A percentile compares a stretch with the other conserved stretches of the same genome.
phyloP scores from a whole-genome alignment of 1,140 invertebrate species.

The Tetramorium alpestre region DNA sequence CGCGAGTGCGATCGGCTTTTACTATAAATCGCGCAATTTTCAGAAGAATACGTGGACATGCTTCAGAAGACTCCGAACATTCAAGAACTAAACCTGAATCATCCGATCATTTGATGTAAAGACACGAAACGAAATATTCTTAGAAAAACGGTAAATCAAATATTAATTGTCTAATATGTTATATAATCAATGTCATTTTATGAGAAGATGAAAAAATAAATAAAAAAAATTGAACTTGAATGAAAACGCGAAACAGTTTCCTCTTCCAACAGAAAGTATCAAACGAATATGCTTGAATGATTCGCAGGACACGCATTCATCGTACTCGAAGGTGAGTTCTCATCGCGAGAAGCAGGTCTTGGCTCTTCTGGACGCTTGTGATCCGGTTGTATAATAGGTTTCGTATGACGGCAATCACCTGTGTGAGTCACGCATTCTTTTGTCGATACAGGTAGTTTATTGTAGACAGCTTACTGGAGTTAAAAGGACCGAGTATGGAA shows the following conservation, averaged over 20 bases:
- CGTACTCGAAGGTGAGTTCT: conserved; percentile 61
- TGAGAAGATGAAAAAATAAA: background rate
- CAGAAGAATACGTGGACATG: background rate
- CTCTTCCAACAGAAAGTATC: background rate
- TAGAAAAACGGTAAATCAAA: background rate
- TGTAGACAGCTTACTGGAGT: conserved; percentile 32
- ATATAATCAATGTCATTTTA: background rate
- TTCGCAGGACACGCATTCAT: conserved; percentile 51
- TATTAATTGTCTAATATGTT: background rate
- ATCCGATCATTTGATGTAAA: background rate
- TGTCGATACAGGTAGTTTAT: conserved; percentile 41
- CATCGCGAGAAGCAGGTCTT: conserved; percentile 45
- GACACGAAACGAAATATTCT: background rate
- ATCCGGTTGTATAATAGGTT: conserved; percentile 58
- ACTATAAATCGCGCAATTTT: conserved; percentile 26
- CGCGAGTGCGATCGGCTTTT: conserved; percentile 52
- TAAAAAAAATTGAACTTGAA: background rate
- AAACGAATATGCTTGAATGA: background rate
- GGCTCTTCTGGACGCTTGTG: conserved; percentile 32
- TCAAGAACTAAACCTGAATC: background rate
- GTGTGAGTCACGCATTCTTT: conserved; percentile 56
- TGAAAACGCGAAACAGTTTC: background rate
- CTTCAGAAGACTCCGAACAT: background rate
- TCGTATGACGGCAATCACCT: conserved; percentile 45
- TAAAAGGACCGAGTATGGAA: conserved; percentile 39